Percentiles rank a stretch among this genome's conserved stretches.
Evolutionary conservation across 2,888 invertebrate genomes (phyloP).

Genomic region (Aplocera efformata): DNA sequence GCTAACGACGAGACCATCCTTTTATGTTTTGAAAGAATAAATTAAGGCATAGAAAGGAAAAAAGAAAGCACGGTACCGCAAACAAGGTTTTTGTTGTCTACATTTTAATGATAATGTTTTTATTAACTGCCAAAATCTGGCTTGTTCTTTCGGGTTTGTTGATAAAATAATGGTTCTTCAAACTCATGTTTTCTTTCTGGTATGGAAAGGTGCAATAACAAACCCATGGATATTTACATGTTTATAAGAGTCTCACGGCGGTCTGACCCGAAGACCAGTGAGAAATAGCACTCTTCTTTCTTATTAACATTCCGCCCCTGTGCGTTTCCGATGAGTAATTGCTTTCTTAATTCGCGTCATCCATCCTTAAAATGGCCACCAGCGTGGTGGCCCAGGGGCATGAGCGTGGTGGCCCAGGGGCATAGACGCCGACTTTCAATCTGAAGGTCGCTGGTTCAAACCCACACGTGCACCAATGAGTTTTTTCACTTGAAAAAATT

Average conservation of each 20-base stretch:
- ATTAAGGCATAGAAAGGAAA: constrained; percentile 67
- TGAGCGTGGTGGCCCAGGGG: too few relatives aligned
- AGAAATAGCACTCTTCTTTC: constrained; percentile 69
- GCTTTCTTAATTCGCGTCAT: constrained; percentile 80
- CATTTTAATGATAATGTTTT: constrained; percentile 35
- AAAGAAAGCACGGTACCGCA: constrained; percentile 52
- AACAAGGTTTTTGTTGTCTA: constrained; percentile 59
- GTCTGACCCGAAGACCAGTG: constrained; percentile 57
- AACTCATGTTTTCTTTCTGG: too few relatives aligned
- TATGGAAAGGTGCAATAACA: too few relatives aligned
- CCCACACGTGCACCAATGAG: too few relatives aligned
- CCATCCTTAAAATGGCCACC: constrained; percentile 78
- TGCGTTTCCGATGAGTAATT: constrained; percentile 78
- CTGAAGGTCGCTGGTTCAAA: too few relatives aligned
- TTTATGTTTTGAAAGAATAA: constrained; percentile 78
- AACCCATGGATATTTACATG: too few relatives aligned
- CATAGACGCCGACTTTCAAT: too few relatives aligned
- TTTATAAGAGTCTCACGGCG: constrained; percentile 36
- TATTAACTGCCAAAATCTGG: constrained; percentile 25
- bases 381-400: too few relatives aligned
- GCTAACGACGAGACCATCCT: constrained; percentile 77
- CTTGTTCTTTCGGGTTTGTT: constrained; percentile 10
- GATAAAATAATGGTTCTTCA: constrained; percentile 2
- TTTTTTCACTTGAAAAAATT: too few relatives aligned
- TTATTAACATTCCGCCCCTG: constrained; percentile 78